A percentile compares a stretch with the other conserved stretches of the same genome.
phyloP scores from a whole-genome alignment of 2,888 invertebrate genomes.

The Colletes collaris region DNA sequence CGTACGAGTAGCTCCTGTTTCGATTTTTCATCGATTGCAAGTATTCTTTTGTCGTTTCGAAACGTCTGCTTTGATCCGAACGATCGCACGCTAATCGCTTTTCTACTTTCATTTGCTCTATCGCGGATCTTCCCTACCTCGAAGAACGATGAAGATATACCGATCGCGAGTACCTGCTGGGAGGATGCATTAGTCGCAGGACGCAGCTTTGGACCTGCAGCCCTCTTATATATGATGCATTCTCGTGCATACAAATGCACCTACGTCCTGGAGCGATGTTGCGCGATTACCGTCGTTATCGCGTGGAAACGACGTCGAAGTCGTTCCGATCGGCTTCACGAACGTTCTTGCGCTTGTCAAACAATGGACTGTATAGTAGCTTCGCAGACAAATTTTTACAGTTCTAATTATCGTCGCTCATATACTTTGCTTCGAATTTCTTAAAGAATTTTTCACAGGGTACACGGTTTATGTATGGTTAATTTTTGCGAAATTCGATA shows the following conservation, averaged over 20 bases:
- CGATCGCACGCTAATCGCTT: neutral
- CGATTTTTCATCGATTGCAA: too few relatives aligned
- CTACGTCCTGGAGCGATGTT: constrained; percentile 45
- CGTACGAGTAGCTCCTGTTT: too few relatives aligned
- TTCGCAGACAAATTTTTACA: too few relatives aligned
- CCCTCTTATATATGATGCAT: constrained; percentile 2
- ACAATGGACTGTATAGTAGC: constrained; percentile 4
- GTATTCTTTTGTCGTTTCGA: too few relatives aligned
- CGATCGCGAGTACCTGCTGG: constrained; percentile 70
- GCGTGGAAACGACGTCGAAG: constrained; percentile 46
- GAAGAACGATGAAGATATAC: constrained; percentile 70
- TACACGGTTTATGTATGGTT: too few relatives aligned
- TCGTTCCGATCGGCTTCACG: constrained; percentile 15
- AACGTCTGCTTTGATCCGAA: too few relatives aligned
- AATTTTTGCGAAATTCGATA: too few relatives aligned
- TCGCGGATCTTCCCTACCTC: constrained; percentile 64
- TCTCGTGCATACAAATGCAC: neutral
- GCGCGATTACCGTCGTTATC: constrained; percentile 60
- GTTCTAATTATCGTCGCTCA: too few relatives aligned
- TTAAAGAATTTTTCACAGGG: too few relatives aligned
- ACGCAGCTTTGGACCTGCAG: constrained; percentile 25
- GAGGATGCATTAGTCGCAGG: constrained; percentile 69
- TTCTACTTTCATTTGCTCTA: constrained; percentile 8
- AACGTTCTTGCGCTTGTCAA: constrained; percentile 28
- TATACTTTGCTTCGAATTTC: too few relatives aligned